Evolutionary conservation across 2,113 vertebrate species (phyloP).

Genomic region (Malurus elegans): DNA sequence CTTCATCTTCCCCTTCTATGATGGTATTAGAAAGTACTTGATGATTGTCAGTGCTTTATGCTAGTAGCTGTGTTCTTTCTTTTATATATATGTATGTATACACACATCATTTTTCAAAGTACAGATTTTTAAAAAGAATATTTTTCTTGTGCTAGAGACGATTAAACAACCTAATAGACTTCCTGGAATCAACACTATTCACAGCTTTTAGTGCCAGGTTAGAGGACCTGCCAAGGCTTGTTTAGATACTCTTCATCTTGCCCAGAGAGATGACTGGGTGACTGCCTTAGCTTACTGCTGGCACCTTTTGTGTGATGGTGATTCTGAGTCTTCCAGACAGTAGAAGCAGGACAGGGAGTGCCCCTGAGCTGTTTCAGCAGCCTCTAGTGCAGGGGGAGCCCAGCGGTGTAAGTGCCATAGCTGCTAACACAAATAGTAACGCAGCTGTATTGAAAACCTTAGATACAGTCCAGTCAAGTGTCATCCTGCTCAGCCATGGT

Average conservation of each 20-base stretch:
- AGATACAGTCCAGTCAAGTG: background rate
- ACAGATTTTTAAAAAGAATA: rapidly evolving
- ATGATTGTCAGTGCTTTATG: background rate
- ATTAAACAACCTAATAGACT: background rate
- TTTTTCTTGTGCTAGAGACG: background rate
- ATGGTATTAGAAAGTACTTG: background rate
- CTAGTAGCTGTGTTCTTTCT: background rate
- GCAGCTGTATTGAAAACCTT: background rate
- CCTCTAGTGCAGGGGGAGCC: background rate
- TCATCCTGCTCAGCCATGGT: background rate
- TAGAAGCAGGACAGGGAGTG: background rate
- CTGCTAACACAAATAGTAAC: background rate
- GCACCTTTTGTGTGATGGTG: background rate
- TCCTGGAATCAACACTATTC: background rate
- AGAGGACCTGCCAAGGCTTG: background rate
- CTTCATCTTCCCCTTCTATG: background rate
- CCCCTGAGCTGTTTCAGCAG: background rate
- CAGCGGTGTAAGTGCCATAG: background rate
- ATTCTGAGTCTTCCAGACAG: background rate
- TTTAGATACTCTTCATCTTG: background rate
- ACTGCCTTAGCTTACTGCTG: background rate
- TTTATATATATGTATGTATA: rapidly evolving
- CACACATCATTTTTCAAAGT: background rate
- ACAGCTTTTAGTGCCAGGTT: background rate
- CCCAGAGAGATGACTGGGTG: background rate